These are phyloP conservation scores for Oeneis ivallda DNA, from an alignment of 2,888 invertebrate species.

Conservation along the genomic window DNA sequence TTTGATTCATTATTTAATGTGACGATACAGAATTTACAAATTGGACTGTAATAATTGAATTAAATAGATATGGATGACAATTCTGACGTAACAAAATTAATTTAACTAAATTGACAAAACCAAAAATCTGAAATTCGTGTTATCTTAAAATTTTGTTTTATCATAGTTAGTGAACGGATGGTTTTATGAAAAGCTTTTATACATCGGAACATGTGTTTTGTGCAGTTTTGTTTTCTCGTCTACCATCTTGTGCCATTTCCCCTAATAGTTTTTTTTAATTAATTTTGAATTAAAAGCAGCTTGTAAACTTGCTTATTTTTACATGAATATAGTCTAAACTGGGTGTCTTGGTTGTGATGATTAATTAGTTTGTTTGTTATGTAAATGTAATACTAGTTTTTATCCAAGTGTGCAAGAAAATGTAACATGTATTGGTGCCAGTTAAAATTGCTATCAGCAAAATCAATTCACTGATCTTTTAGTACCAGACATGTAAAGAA, in stretches of 20 bases:
- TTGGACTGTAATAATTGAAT: background rate
- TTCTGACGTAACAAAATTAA: background rate
- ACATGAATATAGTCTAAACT: conserved; percentile 26
- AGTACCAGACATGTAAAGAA: background rate
- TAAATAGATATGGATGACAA: background rate
- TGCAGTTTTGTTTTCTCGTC: conserved; percentile 1
- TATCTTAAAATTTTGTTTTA: background rate
- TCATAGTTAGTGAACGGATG: background rate
- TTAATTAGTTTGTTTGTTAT: conserved; percentile 27
- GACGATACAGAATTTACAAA: background rate
- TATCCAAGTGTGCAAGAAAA: conserved; percentile 1
- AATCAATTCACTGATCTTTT: background rate
- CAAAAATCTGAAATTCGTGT: too few species aligned
- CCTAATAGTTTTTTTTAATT: conserved; percentile 26
- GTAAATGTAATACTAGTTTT: conserved; percentile 25
- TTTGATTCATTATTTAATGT: background rate
- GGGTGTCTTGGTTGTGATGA: conserved; percentile 33
- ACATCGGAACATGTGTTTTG: background rate
- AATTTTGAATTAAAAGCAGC: conserved; percentile 25
- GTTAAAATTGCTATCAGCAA: background rate
- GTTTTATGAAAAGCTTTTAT: background rate
- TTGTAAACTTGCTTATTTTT: conserved; percentile 32
- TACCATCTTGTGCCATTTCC: conserved; percentile 33
- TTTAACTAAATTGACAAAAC: background rate
- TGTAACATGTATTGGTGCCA: background rate